A percentile compares a stretch with the other conserved stretches of the same genome.
Evolutionary conservation across 2,797 vertebrate species (phyloP).

Genomic region (Pseudochaenichthys georgianus): DNA sequence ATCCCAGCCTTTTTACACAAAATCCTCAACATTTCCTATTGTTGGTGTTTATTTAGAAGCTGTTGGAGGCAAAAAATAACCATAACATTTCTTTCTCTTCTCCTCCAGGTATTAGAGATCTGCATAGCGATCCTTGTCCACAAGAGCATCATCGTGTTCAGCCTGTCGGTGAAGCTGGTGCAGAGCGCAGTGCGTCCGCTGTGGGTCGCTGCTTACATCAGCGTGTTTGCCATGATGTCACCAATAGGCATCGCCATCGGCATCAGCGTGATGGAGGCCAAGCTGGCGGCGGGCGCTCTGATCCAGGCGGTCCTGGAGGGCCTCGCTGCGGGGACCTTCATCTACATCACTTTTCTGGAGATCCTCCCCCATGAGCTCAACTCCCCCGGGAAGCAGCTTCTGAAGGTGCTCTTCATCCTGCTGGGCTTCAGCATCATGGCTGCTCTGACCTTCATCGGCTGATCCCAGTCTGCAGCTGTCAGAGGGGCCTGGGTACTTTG

Average conservation of each 20-base stretch:
- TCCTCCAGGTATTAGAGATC: conserved; percentile 87
- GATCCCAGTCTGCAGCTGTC: not conserved
- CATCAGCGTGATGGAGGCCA: conserved; percentile 85
- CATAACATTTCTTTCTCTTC: not conserved
- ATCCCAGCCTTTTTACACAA: not conserved
- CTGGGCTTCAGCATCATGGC: conserved; percentile 91
- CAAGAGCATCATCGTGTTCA: conserved; percentile 93
- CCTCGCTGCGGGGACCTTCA: conserved; percentile 90
- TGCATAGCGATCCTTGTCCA: conserved; percentile 92
- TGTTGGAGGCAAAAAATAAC: not conserved
- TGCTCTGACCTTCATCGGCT: conserved; percentile 84
- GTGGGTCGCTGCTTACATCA: conserved; percentile 86
- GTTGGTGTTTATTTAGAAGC: not conserved
- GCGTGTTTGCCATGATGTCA: conserved; percentile 89
- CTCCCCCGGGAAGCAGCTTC: conserved; percentile 84
- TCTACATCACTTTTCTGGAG: conserved; percentile 95
- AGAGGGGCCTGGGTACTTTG: not conserved
- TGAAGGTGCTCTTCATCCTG: conserved; percentile 90
- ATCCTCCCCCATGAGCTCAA: conserved; percentile 92
- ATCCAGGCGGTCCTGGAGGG: conserved; percentile 90
- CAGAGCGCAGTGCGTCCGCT: conserved; percentile 79
- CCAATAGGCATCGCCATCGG: conserved; percentile 89
- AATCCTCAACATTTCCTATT: not conserved
- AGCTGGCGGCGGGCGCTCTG: conserved; percentile 71
- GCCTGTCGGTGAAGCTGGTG: conserved; percentile 89